phyloP scores from a whole-genome alignment of 1,140 invertebrate species.

The Formica exsecta region DNA sequence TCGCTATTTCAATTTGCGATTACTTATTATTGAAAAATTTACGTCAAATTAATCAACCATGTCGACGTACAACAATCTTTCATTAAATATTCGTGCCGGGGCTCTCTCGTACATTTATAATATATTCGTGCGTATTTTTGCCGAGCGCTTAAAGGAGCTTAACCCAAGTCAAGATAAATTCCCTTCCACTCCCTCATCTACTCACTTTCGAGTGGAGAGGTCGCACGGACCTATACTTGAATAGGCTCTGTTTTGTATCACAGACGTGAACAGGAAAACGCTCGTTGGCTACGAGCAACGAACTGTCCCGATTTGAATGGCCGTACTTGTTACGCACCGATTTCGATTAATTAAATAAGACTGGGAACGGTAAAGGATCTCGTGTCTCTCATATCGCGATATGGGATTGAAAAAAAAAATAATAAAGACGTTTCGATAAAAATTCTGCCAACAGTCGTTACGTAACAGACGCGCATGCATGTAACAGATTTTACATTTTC shows the following conservation, averaged over 20 bases:
- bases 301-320: conserved; percentile 48
- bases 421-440: conserved; percentile 1
- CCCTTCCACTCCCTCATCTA: conserved; percentile 19
- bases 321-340: conserved; percentile 44
- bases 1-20: neutral
- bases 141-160: neutral
- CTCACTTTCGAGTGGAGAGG: conserved; percentile 7
- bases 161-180: conserved; percentile 46
- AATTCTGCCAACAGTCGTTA: neutral
- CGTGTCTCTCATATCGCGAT: neutral
- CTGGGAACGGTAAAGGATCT: neutral
- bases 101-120: neutral
- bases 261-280: conserved; percentile 28
- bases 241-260: conserved; percentile 59
- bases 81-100: neutral
- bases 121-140: conserved; percentile 34
- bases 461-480: too few species aligned
- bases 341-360: conserved; percentile 53
- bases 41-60: neutral
- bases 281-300: conserved; percentile 52
- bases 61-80: neutral
- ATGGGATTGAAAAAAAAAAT: neutral
- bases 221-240: conserved; percentile 5
- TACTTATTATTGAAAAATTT: neutral
- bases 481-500: neutral